Conservation (phyloP, 2,797 vertebrate genomes). For the Falco naumanni region DNA sequence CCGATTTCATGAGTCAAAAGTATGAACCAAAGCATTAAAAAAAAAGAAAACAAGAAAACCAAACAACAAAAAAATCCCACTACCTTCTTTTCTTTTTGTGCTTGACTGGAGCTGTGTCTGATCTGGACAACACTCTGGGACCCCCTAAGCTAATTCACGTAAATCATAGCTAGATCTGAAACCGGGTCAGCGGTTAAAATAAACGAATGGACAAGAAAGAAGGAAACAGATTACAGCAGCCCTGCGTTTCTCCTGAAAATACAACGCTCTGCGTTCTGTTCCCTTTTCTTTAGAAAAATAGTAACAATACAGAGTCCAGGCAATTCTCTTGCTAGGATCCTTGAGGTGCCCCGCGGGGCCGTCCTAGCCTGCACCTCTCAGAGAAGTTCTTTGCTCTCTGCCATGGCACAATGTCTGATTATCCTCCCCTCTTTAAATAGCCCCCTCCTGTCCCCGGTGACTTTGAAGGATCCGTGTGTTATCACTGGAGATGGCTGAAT, state of each 20-base stretch:
- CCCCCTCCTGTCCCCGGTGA: conserved; percentile 21
- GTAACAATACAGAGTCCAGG: neutral
- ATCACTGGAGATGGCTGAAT: conserved; percentile 20
- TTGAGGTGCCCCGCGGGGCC: neutral
- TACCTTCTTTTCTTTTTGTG: neutral
- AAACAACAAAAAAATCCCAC: neutral
- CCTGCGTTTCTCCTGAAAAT: neutral
- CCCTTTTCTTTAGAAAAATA: neutral
- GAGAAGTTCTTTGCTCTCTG: conserved; percentile 10
- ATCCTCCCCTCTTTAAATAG: neutral
- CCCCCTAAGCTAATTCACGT: neutral
- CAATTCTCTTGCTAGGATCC: neutral
- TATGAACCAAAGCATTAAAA: conserved; percentile 39
- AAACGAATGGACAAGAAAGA: neutral
- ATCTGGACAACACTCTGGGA: neutral
- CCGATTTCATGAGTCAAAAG: conserved; percentile 55
- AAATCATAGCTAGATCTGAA: conserved; percentile 8
- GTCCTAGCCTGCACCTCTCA: neutral
- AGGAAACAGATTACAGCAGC: neutral
- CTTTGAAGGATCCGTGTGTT: conserved; percentile 49
- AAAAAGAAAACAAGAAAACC: neutral
- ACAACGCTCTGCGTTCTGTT: neutral
- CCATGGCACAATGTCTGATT: neutral
- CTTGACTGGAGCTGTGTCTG: conserved; percentile 19
- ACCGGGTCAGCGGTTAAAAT: neutral